Percentiles rank a stretch among this genome's conserved stretches.
phyloP scores from a whole-genome alignment of 2,797 vertebrate genomes.

The Neoniphon sammara region DNA sequence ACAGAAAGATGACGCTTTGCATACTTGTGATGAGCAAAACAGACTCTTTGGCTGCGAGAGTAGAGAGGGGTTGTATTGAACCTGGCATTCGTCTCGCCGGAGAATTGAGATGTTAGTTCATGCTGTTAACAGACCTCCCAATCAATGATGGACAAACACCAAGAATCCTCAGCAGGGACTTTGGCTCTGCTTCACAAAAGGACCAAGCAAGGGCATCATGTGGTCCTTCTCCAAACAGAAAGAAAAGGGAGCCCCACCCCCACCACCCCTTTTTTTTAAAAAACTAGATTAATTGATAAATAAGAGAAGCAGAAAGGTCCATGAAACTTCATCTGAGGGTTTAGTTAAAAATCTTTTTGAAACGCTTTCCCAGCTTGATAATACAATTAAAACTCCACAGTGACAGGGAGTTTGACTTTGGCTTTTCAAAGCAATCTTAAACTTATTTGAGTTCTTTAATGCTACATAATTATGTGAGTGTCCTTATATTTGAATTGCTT shows the following conservation, averaged over 20 bases:
- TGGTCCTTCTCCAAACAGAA: constrained; percentile 37
- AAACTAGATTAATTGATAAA: constrained; percentile 26
- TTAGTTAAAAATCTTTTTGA: constrained; percentile 23
- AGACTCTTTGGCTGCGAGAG: constrained; percentile 45
- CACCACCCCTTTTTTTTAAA: constrained; percentile 28
- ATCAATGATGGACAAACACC: constrained; percentile 73
- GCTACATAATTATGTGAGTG: constrained; percentile 49
- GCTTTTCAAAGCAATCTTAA: constrained; percentile 43
- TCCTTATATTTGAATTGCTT: constrained; percentile 50
- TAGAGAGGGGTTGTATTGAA: constrained; percentile 69
- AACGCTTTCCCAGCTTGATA: constrained; percentile 11
- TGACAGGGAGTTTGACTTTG: constrained; percentile 7
- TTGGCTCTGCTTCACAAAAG: constrained; percentile 38
- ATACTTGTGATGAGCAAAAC: constrained; percentile 57
- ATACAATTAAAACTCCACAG: constrained; percentile 23
- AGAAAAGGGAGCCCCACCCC: no score
- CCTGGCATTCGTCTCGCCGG: constrained; percentile 52
- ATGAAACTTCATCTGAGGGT: constrained; percentile 24
- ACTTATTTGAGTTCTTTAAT: constrained; percentile 35
- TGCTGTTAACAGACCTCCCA: constrained; percentile 67
- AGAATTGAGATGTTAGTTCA: constrained; percentile 64
- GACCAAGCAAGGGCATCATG: constrained; percentile 32
- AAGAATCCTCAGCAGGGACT: constrained; percentile 49
- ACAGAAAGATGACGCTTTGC: constrained; percentile 67
- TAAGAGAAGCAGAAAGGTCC: constrained; percentile 24